Evolutionary conservation across 2,888 invertebrate species (phyloP).

Genomic region (Chaetogeoica ovagalla): DNA sequence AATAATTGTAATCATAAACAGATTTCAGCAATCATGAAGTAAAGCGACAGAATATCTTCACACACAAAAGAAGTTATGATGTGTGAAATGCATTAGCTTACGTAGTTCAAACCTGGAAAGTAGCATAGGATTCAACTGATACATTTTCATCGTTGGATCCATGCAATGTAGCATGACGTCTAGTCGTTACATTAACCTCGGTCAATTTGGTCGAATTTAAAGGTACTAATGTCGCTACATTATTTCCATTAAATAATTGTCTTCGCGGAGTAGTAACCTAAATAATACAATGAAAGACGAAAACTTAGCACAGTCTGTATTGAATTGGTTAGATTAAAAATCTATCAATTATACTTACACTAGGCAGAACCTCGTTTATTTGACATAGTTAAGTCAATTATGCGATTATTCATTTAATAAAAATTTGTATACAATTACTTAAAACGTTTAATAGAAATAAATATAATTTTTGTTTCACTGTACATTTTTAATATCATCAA

Average conservation of each 20-base stretch:
- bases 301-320: not conserved
- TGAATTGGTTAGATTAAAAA: not conserved
- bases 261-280: constrained; percentile 20
- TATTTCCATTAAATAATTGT: constrained; percentile 23
- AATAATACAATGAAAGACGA: not conserved
- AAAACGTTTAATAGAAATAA: not conserved
- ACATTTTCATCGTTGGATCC: constrained; percentile 50
- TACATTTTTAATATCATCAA: constrained; percentile 14
- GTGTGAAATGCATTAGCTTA: constrained; percentile 49
- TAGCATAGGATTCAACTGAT: constrained; percentile 54
- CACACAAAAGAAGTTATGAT: constrained; percentile 24
- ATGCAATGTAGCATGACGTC: not conserved
- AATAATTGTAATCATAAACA: too few relatives aligned
- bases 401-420: constrained; percentile 6
- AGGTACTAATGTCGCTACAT: constrained; percentile 42
- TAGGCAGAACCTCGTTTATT: constrained; percentile 49
- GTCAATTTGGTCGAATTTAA: constrained; percentile 40
- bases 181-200: constrained; percentile 2
- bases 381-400: constrained; percentile 29
- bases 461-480: constrained; percentile 1
- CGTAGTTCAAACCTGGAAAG: constrained; percentile 53
- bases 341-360: constrained; percentile 46
- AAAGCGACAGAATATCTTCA: constrained; percentile 41
- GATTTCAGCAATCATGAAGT: not conserved
- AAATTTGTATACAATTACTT: not conserved